phyloP scores from a whole-genome alignment of 2,888 invertebrate genomes.

The Netelia virgata region DNA sequence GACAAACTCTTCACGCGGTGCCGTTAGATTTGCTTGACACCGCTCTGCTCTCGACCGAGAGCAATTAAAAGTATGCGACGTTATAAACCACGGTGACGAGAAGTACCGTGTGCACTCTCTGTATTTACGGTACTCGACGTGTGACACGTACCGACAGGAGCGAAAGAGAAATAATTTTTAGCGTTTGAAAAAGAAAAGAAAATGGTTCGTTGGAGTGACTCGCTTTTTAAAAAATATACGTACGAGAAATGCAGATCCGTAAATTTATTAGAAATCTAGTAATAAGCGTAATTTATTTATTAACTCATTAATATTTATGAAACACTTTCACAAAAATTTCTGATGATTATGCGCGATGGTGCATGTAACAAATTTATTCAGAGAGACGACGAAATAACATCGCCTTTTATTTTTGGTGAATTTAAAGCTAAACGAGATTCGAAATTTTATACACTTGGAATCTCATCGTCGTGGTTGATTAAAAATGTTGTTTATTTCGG shows the following conservation, averaged over 20 bases:
- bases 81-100: constrained; percentile 54
- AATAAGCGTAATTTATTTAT: background rate
- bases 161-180: background rate
- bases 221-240: no score
- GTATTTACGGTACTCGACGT: constrained; percentile 53
- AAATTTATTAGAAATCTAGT: background rate
- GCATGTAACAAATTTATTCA: no score
- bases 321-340: background rate
- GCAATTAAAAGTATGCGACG: constrained; percentile 68
- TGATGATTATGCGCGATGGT: background rate
- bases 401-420: no score
- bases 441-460: no score
- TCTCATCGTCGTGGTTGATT: no score
- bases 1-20: constrained; percentile 49
- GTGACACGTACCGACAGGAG: constrained; percentile 18
- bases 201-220: no score
- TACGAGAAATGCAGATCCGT: background rate
- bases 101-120: constrained; percentile 46
- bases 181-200: background rate
- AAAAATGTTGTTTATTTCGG: no score
- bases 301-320: background rate
- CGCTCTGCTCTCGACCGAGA: constrained; percentile 62
- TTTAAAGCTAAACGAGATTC: no score
- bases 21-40: constrained; percentile 58
- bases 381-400: no score